phyloP scores from a whole-genome alignment of 2,113 vertebrate species.

The Anhinga anhinga region DNA sequence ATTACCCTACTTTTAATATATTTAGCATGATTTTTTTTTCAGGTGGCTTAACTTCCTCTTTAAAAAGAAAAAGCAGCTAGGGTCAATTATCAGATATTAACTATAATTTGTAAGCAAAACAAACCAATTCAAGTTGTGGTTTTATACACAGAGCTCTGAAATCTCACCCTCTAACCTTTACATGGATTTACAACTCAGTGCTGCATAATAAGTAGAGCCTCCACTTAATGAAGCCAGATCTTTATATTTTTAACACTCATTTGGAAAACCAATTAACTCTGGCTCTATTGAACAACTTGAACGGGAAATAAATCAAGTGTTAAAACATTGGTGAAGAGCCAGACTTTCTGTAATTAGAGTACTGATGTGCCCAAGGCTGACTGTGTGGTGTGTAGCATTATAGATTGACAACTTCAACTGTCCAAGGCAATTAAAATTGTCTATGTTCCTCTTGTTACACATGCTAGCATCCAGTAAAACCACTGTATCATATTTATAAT shows the following conservation, averaged over 20 bases:
- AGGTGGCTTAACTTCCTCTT: neutral
- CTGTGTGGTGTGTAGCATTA: constrained; percentile 76
- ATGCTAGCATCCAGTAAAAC: constrained; percentile 19
- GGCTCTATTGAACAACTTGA: constrained; percentile 81
- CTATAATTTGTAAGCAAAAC: constrained; percentile 22
- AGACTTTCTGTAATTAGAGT: constrained; percentile 87
- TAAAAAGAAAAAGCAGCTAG: neutral
- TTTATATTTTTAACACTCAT: constrained; percentile 87
- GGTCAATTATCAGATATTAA: constrained; percentile 37
- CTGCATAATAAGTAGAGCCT: constrained; percentile 71
- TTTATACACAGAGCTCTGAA: constrained; percentile 51
- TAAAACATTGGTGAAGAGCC: constrained; percentile 87
- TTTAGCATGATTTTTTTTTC: neutral
- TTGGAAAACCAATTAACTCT: constrained; percentile 92
- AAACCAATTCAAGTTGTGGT: constrained; percentile 11
- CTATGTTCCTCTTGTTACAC: neutral
- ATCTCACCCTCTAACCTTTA: constrained; percentile 73
- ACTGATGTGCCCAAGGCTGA: constrained; percentile 81
- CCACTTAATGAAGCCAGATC: constrained; percentile 85
- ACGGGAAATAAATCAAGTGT: constrained; percentile 94
- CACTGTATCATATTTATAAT: constrained; percentile 5
- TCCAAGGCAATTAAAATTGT: constrained; percentile 76
- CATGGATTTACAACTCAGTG: constrained; percentile 69
- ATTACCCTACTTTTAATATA: neutral
- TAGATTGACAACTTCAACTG: constrained; percentile 83